Evolutionary conservation across 2,113 vertebrate genomes (phyloP).

Genomic region (Trinectes maculatus): DNA sequence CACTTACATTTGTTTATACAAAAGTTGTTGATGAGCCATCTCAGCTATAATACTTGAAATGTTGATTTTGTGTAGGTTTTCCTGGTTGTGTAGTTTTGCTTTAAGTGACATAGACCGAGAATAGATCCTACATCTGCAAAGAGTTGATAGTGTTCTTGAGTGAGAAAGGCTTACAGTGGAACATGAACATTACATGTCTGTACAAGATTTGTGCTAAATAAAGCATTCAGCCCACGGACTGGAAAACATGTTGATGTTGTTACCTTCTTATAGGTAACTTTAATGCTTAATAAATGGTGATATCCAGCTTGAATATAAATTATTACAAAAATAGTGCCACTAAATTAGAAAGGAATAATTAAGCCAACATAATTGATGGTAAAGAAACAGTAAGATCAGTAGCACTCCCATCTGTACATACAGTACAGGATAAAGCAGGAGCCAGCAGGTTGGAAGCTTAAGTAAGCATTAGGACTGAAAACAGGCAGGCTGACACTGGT

Average conservation of each 20-base stretch:
- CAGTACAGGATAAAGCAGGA: not conserved
- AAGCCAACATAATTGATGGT: too few relatives aligned
- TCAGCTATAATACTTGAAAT: not conserved
- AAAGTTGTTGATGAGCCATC: not conserved
- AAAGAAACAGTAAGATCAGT: too few relatives aligned
- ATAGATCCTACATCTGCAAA: conserved; percentile 2
- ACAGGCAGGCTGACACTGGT: not conserved
- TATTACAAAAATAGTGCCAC: not conserved
- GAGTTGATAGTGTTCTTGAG: conserved; percentile 38
- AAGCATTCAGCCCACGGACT: not conserved
- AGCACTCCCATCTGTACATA: not conserved
- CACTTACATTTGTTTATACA: conserved; percentile 35
- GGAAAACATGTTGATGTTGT: not conserved
- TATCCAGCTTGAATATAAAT: not conserved
- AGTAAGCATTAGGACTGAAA: not conserved
- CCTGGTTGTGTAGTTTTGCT: conserved; percentile 12
- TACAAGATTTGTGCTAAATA: not conserved
- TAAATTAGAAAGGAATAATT: not conserved
- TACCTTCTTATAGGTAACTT: too few relatives aligned
- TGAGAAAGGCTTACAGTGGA: not conserved
- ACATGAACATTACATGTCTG: conserved; percentile 13
- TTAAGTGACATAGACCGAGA: conserved; percentile 12
- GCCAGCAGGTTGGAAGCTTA: not conserved
- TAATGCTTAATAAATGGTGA: too few relatives aligned
- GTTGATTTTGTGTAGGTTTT: not conserved